Percentiles rank a stretch among this genome's conserved stretches.
Conservation (phyloP, 1,140 invertebrate species). For the Aphelenchoides fujianensis region DNA sequence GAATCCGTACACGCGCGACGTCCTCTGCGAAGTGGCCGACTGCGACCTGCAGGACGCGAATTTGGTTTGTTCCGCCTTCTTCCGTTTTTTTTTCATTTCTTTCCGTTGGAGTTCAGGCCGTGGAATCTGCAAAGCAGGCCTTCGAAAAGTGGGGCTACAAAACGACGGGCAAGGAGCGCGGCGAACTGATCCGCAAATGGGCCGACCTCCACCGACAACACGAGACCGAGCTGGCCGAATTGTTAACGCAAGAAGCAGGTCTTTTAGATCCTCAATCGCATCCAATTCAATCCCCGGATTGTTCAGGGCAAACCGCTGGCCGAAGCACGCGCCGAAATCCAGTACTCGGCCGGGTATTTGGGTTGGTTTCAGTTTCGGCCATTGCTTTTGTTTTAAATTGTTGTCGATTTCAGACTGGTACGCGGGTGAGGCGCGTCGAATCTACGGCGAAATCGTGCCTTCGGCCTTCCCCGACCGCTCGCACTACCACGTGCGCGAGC, state of each 20-base stretch:
- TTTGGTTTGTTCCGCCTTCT: conserved; percentile 35
- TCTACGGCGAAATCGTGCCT: conserved; percentile 82
- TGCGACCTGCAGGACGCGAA: conserved; percentile 52
- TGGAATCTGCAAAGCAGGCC: conserved; percentile 50
- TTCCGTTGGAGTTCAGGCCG: too few species aligned
- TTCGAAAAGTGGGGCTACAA: conserved; percentile 53
- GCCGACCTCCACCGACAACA: conserved; percentile 41
- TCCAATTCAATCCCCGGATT: conserved; percentile 2
- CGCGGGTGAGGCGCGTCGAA: conserved; percentile 83
- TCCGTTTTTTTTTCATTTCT: conserved; percentile 23
- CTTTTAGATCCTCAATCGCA: too few species aligned
- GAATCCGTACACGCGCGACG: conserved; percentile 51
- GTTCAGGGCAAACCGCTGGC: conserved; percentile 79
- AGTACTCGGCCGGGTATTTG: conserved; percentile 85
- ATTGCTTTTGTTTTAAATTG: too few species aligned
- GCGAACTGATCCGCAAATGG: conserved; percentile 53
- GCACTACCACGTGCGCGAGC: conserved; percentile 80
- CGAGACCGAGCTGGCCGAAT: conserved; percentile 50
- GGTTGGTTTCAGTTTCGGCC: too few species aligned
- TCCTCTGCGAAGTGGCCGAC: conserved; percentile 50
- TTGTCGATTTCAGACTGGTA: too few species aligned
- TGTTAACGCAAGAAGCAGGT: conserved; percentile 57
- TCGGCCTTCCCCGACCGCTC: conserved; percentile 75
- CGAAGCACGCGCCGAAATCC: conserved; percentile 83
- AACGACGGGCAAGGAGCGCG: conserved; percentile 58